Conservation (phyloP, 2,797 vertebrate genomes). For the Myotis myotis region DNA sequence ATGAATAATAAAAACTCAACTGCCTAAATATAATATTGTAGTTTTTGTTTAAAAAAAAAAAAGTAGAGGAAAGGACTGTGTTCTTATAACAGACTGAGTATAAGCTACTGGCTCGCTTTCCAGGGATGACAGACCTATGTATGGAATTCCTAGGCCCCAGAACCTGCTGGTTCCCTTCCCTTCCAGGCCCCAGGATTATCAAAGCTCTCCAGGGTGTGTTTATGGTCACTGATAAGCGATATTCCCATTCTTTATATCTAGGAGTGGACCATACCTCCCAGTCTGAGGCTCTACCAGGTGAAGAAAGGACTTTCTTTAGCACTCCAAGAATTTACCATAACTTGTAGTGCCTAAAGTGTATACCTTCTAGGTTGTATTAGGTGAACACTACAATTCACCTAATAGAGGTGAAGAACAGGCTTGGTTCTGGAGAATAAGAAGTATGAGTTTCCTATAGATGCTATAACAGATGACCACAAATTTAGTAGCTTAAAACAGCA, state of each 20-base stretch:
- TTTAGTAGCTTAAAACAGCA: neutral
- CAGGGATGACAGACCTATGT: rapidly evolving
- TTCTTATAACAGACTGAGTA: neutral
- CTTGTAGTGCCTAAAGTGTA: rapidly evolving
- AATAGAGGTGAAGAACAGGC: too few relatives aligned
- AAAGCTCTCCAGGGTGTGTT: neutral
- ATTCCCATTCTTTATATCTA: neutral
- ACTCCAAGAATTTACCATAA: neutral
- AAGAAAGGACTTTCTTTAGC: neutral
- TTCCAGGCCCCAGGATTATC: neutral
- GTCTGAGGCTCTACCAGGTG: neutral
- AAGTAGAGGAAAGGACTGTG: neutral
- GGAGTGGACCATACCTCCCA: neutral
- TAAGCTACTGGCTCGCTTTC: neutral
- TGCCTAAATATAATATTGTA: conserved; percentile 26
- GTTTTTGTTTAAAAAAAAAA: neutral
- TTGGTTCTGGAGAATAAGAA: neutral
- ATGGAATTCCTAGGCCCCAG: neutral
- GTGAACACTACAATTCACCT: neutral
- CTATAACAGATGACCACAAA: neutral
- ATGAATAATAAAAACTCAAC: conserved; percentile 67
- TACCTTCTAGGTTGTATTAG: too few relatives aligned
- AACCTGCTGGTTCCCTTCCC: too few relatives aligned
- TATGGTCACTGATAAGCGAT: neutral
- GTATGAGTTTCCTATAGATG: neutral